Percentiles rank a stretch among this genome's conserved stretches.
These are phyloP conservation scores for Heliconius melpomene DNA, from an alignment of 1,140 invertebrate species.

Conservation along the genomic window DNA sequence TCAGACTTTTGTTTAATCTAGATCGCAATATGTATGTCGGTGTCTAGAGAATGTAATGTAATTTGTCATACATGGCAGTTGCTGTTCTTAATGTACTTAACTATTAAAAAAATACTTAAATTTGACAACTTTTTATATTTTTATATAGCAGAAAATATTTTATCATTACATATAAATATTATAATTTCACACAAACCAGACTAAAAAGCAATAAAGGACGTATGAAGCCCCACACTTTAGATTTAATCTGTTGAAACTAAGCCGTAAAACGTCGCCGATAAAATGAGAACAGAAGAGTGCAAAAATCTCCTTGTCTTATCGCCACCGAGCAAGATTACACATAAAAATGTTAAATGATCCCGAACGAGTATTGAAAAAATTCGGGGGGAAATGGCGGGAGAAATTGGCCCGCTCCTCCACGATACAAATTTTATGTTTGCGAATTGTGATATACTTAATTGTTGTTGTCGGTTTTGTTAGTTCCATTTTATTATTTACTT, in stretches of 20 bases:
- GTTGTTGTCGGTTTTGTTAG: conserved; percentile 18
- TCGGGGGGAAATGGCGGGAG: conserved; percentile 65
- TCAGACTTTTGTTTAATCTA: too few relatives aligned
- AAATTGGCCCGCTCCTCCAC: conserved; percentile 56
- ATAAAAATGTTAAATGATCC: conserved; percentile 81
- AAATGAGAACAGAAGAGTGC: conserved; percentile 72
- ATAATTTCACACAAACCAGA: conserved; percentile 49
- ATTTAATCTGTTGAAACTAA: conserved; percentile 77
- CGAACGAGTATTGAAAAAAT: conserved; percentile 79
- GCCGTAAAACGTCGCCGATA: conserved; percentile 75
- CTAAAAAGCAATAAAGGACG: conserved; percentile 60
- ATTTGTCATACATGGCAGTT: neutral
- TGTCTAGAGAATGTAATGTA: too few relatives aligned
- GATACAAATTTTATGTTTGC: conserved; percentile 44
- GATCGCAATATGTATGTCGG: too few relatives aligned
- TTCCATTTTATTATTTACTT: conserved; percentile 5
- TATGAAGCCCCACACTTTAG: conserved; percentile 59
- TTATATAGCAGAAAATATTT: too few relatives aligned
- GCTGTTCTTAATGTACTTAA: neutral
- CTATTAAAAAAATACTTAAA: neutral
- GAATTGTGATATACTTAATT: conserved; percentile 44
- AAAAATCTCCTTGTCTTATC: conserved; percentile 76
- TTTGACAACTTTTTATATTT: neutral
- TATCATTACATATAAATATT: neutral
- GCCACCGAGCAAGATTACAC: conserved; percentile 78